A percentile compares a stretch with the other conserved stretches of the same genome.
Evolutionary conservation across 1,140 invertebrate species (phyloP).

Genomic region (Mylabris phalerata): DNA sequence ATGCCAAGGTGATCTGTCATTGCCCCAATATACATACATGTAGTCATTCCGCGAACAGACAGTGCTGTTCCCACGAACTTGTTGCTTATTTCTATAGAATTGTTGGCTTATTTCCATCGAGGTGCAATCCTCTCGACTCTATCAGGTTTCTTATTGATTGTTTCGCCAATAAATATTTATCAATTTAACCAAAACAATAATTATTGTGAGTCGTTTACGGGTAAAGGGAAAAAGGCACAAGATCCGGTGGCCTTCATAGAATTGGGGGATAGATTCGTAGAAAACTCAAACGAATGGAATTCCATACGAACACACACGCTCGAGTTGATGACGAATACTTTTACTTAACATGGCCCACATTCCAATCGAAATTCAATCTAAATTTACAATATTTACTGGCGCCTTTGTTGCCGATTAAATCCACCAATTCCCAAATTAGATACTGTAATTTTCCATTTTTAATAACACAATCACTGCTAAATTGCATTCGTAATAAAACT

Average conservation of each 20-base stretch:
- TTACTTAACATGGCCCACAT: slow-evolving; percentile 11
- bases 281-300: no score
- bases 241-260: no score
- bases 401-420: background rate
- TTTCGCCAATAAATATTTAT: no score
- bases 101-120: slow-evolving; percentile 10
- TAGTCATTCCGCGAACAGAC: slow-evolving; percentile 25
- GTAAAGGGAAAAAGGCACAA: no score
- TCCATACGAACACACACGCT: no score
- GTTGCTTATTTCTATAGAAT: slow-evolving; percentile 25
- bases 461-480: no score
- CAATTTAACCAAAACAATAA: no score
- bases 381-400: background rate
- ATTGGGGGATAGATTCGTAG: no score
- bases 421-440: background rate
- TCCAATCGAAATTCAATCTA: slow-evolving; percentile 2
- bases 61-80: slow-evolving; percentile 28
- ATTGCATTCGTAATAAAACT: no score
- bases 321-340: slow-evolving; percentile 6
- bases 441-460: slow-evolving; percentile 1
- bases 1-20: slow-evolving; percentile 33
- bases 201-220: no score
- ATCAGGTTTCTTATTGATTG: no score
- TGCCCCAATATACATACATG: slow-evolving; percentile 14
- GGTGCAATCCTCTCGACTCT: slow-evolving; percentile 1